Base-by-base conservation (phyloP, 2,113 vertebrate genomes). In the Lagopus muta region DNA sequence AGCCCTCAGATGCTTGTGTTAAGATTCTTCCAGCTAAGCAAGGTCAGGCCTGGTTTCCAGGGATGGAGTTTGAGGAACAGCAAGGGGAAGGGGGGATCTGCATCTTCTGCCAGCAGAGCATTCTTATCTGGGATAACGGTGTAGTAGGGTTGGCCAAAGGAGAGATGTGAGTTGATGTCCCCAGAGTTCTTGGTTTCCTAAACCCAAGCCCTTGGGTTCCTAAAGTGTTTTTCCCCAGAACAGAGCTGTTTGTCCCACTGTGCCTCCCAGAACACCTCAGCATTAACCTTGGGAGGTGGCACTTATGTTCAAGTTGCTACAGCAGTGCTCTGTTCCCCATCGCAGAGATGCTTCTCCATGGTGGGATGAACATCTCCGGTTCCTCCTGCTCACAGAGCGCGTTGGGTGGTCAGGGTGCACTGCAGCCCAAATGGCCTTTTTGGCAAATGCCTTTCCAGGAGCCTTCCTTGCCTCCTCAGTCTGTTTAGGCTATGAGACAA, bases 51-150 rank as follows among this genome's bases (percentile, higher is more conserved):
- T 34, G 42, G 62, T 52, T 94, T 79, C 14, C 21, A 82, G 38
- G 65, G 65, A 82, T 64, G 20, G 8, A 42, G 58, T 86, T 90
- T 82, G 94, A 65, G 86, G 32, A 66, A 28, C 30, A 50, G 21
- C 32, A 1, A 67, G 22, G 43, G 30, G 72, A 30, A 40, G 55
- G 36, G 5, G 3, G 9, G 42, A 57, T n/a, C 32, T 28, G 47
- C 1, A 0, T 5, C 45, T 42, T 24, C 40, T 1, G 0, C 34
- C 43, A 40, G 34, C 2, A 22, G 27, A 69, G 30, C 21, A 5
- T 30, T 58, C 47, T 60, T 34, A 19, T 16, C 45, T 45, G 28
- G 13, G 1, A 2, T 4, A 28, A 8, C 1, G 0, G 7, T 40
- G 22, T 45, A 50, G 43, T 5, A 21, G 42, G 17, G 47, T 2